phyloP scores from a whole-genome alignment of 2,797 vertebrate species.

The Centropyge bicolor region DNA sequence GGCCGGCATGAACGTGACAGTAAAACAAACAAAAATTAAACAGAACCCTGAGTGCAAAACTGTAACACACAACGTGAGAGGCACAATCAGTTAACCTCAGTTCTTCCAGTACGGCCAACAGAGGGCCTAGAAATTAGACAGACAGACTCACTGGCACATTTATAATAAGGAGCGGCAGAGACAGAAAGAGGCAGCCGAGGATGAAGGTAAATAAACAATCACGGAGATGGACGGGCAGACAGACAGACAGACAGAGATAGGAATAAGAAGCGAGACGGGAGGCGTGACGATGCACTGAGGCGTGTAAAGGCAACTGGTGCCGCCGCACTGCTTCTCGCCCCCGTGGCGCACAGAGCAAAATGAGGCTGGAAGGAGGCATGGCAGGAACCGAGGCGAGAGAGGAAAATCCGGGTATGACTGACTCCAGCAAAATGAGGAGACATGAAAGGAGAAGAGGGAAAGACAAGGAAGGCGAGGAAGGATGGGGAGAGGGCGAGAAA shows the following conservation, averaged over 20 bases:
- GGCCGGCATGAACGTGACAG: no score
- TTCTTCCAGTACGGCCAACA: neutral
- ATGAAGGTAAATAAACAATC: conserved; percentile 51
- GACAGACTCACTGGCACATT: neutral
- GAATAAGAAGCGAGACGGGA: conserved; percentile 67
- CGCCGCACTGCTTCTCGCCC: conserved; percentile 52
- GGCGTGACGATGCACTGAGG: conserved; percentile 67
- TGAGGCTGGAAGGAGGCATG: conserved; percentile 50
- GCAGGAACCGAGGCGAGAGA: conserved; percentile 29
- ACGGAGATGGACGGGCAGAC: conserved; percentile 49
- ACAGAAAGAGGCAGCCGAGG: conserved; percentile 12
- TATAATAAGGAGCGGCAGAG: neutral
- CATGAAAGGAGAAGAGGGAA: conserved; percentile 52
- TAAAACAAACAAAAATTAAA: no score
- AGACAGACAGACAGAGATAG: conserved; percentile 61
- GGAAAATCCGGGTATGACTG: conserved; percentile 53
- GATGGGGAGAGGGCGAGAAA: neutral
- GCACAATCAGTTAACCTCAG: conserved; percentile 1
- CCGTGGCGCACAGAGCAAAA: conserved; percentile 49
- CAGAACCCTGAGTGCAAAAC: no score
- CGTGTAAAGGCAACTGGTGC: conserved; percentile 76
- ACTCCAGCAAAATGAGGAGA: conserved; percentile 62
- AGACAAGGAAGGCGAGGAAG: conserved; percentile 19
- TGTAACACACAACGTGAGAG: no score
- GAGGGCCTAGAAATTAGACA: neutral